phyloP scores from a whole-genome alignment of 2,113 vertebrate species.

The Callocephalon fimbriatum region DNA sequence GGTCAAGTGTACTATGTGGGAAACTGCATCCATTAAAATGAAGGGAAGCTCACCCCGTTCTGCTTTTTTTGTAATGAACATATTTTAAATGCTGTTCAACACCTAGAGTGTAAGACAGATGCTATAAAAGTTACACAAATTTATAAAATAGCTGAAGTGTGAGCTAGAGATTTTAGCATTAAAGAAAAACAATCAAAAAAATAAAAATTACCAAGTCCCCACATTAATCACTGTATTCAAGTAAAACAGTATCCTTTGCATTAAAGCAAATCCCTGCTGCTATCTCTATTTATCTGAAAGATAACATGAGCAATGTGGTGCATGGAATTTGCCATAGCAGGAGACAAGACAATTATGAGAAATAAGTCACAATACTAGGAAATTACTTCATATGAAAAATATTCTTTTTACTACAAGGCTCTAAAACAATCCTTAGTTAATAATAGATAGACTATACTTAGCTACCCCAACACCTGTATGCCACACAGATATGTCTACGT shows the following conservation, averaged over 20 bases:
- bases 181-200: neutral
- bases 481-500: neutral
- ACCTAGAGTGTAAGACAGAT: neutral
- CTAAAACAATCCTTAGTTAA: neutral
- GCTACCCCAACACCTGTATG: neutral
- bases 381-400: neutral
- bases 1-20: neutral
- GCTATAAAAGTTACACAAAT: neutral
- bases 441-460: neutral
- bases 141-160: neutral
- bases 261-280: neutral
- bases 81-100: neutral
- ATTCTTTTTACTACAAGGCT: neutral
- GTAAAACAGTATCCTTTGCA: neutral
- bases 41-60: neutral
- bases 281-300: neutral
- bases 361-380: neutral
- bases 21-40: neutral
- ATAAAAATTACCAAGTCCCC: neutral
- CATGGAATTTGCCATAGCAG: neutral
- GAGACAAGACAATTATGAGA: neutral
- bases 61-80: neutral
- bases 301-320: fast-evolving
- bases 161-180: neutral
- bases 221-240: neutral